Conservation (phyloP, 2,797 vertebrate species). For the Eulemur rubriventer region DNA sequence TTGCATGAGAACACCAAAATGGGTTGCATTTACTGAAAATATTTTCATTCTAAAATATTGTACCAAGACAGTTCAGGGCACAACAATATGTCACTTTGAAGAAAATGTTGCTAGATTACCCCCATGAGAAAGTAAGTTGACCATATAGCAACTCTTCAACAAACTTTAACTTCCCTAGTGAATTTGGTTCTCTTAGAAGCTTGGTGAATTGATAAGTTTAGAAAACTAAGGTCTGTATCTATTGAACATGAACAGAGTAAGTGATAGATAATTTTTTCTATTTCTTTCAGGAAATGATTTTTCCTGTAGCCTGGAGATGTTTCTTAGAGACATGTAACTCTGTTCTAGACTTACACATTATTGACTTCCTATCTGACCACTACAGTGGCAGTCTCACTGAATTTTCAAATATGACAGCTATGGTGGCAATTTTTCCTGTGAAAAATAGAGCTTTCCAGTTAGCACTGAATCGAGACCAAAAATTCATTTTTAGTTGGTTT, state of each 20-base stretch:
- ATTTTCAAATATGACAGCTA: constrained; percentile 42
- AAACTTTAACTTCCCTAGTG: constrained; percentile 25
- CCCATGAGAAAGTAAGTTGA: not conserved
- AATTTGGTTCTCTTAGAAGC: not conserved
- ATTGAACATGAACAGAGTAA: not conserved
- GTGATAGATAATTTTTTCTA: not conserved
- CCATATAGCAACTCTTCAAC: not conserved
- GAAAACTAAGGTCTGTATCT: not conserved
- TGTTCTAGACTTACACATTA: not conserved
- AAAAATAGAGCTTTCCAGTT: constrained; percentile 33
- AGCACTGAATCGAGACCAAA: constrained; percentile 41
- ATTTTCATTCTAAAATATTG: constrained; percentile 60
- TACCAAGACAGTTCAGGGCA: constrained; percentile 33
- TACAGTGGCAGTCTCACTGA: not conserved
- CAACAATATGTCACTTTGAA: not conserved
- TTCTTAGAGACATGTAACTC: not conserved
- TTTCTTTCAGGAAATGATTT: constrained; percentile 22
- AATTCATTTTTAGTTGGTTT: constrained; percentile 43
- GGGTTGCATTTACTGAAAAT: not conserved
- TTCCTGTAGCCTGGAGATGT: not conserved
- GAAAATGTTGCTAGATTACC: not conserved
- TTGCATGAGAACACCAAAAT: constrained; percentile 9
- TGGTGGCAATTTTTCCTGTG: not conserved
- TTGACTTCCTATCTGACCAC: not conserved
- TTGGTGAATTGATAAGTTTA: constrained; percentile 17